Evolutionary conservation across 2,797 vertebrate species (phyloP), one percentile per base, ranked within the genome.

Genomic region (Triplophysa bombifrons): DNA sequence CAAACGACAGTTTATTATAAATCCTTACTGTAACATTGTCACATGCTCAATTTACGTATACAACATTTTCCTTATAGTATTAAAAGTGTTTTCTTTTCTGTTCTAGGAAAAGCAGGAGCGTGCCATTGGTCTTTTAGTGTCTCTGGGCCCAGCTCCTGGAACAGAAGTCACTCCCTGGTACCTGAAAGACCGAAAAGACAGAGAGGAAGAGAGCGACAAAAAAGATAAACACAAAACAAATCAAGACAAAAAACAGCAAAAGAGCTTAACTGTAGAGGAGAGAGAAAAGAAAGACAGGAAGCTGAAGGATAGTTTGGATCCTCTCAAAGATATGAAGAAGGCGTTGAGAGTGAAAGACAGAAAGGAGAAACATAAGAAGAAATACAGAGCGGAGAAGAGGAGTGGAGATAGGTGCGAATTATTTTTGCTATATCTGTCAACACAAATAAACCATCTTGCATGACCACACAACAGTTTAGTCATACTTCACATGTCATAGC

Each of bases 91-190:
- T 38, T 55, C 1, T 14, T 46, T 74, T 73, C 63, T 38, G 30
- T 55, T 27, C 38, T 76, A 97, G 96, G 95, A 97, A 85, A 94
- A 90, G 27, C 94, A 94, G 72, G 96, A 97, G 75, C 94, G 94
- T 56, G 95, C 96, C 5, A 92, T 97, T 53, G 96, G 96, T 30
- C 89, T 96, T 78, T 92, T 97, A 74, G 96, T 96, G 0, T 97
- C 95, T 70, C 87, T 97, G 17, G 96, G 96, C 27, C 96, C 96
- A 1, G 91, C 93, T 50, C 94, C 93, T 1, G 94, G 94, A 11
- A 86, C 94, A 0, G 96, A 96, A 82, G 91, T 92, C 10, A 94
- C 91, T 0, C 96, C 96, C 0, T 97, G 96, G 96, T 98, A 97
- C 89, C 92, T 96, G 91, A 94, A 94, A 70, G 88, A 87, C 0